Evolutionary conservation across 2,888 invertebrate genomes (phyloP), one percentile per base, ranked within the genome.

Genomic region (Euplexia lucipara): DNA sequence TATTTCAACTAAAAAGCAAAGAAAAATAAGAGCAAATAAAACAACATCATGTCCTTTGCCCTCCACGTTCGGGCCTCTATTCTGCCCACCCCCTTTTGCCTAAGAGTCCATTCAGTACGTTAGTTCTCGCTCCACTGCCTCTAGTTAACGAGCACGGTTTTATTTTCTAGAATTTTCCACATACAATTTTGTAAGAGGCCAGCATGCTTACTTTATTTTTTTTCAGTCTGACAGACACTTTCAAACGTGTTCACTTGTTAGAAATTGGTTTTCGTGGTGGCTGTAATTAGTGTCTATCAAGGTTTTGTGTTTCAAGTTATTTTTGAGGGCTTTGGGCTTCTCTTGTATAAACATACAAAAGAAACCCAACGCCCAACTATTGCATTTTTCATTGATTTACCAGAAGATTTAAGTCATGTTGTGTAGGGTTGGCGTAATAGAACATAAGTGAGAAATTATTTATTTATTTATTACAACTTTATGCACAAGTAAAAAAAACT

Each of bases 131-230:
- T 86, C 79, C 90, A 82, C 82, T 88, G 91, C 91, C 83, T 88
- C 79, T 75, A 90, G 91, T 90, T 93, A 93, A 92, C 92, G 92
- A 92, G 92, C 84, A 79, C 80, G 87, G 88, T 88, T 90, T 90
- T 86, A 86, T 86, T 83, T 83, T 75, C 70, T 77, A 82, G 83
- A 84, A 82, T 56, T 84, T 85, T 86, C 81, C 66, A 71, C 62
- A 45, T 57, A 59, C 44, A 62, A 20, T 70, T 61, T 64, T 69
- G 41, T 62, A 35, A 39, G 26, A 37, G 56, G 52, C 62, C 53
- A 64, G 45, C 44, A 44, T 62, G 63, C 52, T 26, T 22, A 44
- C 3, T 42, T 35, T 44, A 16, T 49, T 70, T 52, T 61, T 61
- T 67, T 76, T 58, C 16, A 34, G n/a, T 37, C 35, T 45, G 35